Percentiles rank a stretch among this genome's conserved stretches.
Evolutionary conservation across 2,888 invertebrate species (phyloP).

Genomic region (Thyatira batis): DNA sequence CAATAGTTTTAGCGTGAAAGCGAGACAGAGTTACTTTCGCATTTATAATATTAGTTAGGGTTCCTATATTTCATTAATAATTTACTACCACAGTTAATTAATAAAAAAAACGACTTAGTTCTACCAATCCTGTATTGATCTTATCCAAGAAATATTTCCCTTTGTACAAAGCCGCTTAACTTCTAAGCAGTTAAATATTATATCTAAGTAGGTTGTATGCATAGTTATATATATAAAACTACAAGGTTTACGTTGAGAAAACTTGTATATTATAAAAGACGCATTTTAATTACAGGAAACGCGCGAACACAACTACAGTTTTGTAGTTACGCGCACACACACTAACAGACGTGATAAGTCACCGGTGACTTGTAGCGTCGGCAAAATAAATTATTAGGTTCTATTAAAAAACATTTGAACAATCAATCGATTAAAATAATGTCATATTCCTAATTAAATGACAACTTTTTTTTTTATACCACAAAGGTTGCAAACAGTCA

Average conservation of each 20-base stretch:
- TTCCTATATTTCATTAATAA: no score
- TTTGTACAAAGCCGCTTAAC: neutral
- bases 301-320: conserved; percentile 29
- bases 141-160: neutral
- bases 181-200: neutral
- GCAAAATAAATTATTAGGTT: conserved; percentile 28
- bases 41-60: no score
- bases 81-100: neutral
- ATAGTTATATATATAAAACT: neutral
- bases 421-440: no score
- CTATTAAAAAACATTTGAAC: no score
- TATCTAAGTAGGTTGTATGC: neutral
- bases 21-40: no score
- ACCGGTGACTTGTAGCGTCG: conserved; percentile 35
- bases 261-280: conserved; percentile 39
- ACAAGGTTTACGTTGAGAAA: conserved; percentile 25
- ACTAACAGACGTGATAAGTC: conserved; percentile 36
- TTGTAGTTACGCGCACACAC: conserved; percentile 30
- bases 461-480: no score
- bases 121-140: no score
- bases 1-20: no score
- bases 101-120: neutral
- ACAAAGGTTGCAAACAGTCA: no score
- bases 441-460: no score
- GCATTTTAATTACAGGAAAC: conserved; percentile 65